Percentiles rank a stretch among this genome's conserved stretches.
phyloP scores from a whole-genome alignment of 2,888 invertebrate species.

The Tricholauxania praeusta region DNA sequence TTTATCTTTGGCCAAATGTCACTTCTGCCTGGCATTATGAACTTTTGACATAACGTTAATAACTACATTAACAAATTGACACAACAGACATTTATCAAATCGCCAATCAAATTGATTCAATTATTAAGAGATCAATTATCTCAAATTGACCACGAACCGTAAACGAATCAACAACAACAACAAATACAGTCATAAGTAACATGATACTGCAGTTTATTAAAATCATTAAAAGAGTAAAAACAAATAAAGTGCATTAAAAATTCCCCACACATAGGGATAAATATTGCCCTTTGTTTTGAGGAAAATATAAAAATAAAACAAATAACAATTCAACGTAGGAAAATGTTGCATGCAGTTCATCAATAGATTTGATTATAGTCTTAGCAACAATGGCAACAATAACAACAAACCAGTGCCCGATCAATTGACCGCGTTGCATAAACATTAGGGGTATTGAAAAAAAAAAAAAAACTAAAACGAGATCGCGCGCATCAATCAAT shows the following conservation, averaged over 20 bases:
- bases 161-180: no score
- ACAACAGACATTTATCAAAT: no score
- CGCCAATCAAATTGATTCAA: no score
- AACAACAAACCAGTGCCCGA: conserved; percentile 20
- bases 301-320: background rate
- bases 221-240: background rate
- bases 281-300: conserved; percentile 6
- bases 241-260: conserved; percentile 1
- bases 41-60: no score
- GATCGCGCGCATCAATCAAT: conserved; percentile 1
- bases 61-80: no score
- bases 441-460: conserved; percentile 12
- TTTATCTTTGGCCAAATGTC: no score
- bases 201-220: background rate
- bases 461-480: background rate
- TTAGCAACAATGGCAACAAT: background rate
- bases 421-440: conserved; percentile 24
- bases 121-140: no score
- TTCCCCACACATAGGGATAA: background rate
- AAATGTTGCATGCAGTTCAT: background rate
- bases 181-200: background rate
- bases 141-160: no score
- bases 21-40: no score
- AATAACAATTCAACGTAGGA: background rate
- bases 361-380: conserved; percentile 24